Evolutionary conservation across 2,113 vertebrate genomes (phyloP).

Genomic region (Bubo bubo): DNA sequence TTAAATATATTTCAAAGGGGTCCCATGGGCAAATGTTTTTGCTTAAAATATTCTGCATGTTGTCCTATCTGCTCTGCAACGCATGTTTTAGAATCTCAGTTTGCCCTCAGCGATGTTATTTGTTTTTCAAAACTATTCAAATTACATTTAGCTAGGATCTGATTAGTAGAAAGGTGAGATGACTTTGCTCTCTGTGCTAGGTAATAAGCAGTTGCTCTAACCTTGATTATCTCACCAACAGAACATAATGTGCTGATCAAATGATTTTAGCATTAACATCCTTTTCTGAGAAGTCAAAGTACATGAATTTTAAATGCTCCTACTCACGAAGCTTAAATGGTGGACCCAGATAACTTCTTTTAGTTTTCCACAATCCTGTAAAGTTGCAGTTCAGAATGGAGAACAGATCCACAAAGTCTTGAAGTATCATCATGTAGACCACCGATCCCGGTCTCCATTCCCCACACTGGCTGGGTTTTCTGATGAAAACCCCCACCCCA

Average conservation of each 20-base stretch:
- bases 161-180: neutral
- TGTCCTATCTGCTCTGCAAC: neutral
- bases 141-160: neutral
- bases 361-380: neutral
- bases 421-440: rapidly evolving
- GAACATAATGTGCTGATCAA: neutral
- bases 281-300: neutral
- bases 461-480: neutral
- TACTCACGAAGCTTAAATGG: neutral
- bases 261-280: neutral
- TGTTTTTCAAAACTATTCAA: neutral
- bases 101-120: neutral
- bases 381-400: neutral
- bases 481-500: neutral
- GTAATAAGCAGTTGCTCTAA: neutral
- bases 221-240: neutral
- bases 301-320: neutral
- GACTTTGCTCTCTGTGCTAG: neutral
- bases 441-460: neutral
- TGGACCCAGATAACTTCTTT: neutral
- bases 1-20: neutral
- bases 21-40: neutral
- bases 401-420: neutral
- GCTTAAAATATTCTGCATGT: neutral
- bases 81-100: neutral